Percentiles rank a stretch among this genome's conserved stretches.
Evolutionary conservation across 1,140 invertebrate genomes (phyloP).

Genomic region (Calosoma granatense): DNA sequence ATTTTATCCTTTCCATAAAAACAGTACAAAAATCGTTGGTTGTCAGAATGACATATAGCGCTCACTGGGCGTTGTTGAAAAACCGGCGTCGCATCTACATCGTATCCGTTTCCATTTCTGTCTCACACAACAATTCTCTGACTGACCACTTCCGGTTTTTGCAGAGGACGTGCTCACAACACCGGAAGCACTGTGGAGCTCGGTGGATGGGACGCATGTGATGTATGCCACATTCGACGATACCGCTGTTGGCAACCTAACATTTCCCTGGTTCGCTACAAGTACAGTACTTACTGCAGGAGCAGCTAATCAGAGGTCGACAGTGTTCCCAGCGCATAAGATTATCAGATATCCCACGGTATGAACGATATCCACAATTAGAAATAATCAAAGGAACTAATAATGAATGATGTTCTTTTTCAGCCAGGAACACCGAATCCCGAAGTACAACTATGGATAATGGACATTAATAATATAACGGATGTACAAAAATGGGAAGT

Average conservation of each 20-base stretch:
- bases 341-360: conserved; percentile 68
- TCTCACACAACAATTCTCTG: not conserved
- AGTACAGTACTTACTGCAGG: conserved; percentile 40
- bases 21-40: too few species aligned
- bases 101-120: too few species aligned
- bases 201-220: conserved; percentile 65
- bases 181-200: conserved; percentile 74
- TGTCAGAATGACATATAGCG: too few species aligned
- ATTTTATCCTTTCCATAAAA: too few species aligned
- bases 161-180: conserved; percentile 66
- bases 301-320: conserved; percentile 30
- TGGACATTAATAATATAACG: conserved; percentile 59
- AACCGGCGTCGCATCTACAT: too few species aligned
- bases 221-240: conserved; percentile 85
- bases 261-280: conserved; percentile 63
- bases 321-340: conserved; percentile 59
- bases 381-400: too few species aligned
- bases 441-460: conserved; percentile 64
- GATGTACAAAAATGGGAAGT: conserved; percentile 49
- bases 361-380: conserved; percentile 20
- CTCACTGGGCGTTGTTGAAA: too few species aligned
- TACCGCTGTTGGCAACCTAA: conserved; percentile 59
- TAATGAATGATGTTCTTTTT: too few species aligned
- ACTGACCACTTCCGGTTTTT: conserved; percentile 19
- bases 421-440: conserved; percentile 80